Percentiles rank a stretch among this genome's conserved stretches.
phyloP scores from a whole-genome alignment of 2,888 invertebrate genomes.

The Papilio gigon region DNA sequence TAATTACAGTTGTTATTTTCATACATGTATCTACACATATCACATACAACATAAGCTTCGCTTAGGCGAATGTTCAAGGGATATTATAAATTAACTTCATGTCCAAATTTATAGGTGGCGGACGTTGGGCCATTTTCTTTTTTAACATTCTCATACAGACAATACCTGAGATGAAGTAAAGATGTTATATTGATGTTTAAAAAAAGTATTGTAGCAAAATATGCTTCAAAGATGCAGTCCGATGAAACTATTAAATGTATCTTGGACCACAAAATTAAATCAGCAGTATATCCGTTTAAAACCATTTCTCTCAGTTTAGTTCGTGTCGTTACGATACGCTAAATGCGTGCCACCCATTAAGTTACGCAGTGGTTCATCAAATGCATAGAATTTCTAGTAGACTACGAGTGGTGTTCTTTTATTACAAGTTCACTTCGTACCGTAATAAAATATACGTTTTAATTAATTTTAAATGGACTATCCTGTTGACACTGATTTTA shows the following conservation, averaged over 20 bases:
- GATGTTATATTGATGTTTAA: too few species aligned
- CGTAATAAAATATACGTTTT: not conserved
- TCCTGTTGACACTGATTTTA: not conserved
- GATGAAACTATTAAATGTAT: too few species aligned
- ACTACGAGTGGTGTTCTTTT: not conserved
- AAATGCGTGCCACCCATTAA: not conserved
- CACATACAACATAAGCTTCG: not conserved
- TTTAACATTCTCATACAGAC: too few species aligned
- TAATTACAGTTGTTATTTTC: slow-evolving; percentile 47
- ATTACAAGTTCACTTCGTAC: not conserved
- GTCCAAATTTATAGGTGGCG: too few species aligned
- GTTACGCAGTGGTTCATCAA: not conserved
- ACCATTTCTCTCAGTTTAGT: not conserved
- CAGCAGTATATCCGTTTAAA: not conserved
- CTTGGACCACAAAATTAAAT: not conserved
- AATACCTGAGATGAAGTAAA: too few species aligned
- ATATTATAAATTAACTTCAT: too few species aligned
- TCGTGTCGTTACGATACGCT: too few species aligned
- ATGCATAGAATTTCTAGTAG: slow-evolving; percentile 3
- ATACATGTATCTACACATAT: too few species aligned
- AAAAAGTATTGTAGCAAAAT: too few species aligned
- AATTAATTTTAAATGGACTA: not conserved
- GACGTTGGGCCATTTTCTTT: too few species aligned
- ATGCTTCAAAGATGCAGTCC: too few species aligned
- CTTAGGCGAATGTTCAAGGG: not conserved